Evolutionary conservation across 2,797 vertebrate genomes (phyloP), one percentile per base, ranked within the genome.

Genomic region (Oreortyx pictus): DNA sequence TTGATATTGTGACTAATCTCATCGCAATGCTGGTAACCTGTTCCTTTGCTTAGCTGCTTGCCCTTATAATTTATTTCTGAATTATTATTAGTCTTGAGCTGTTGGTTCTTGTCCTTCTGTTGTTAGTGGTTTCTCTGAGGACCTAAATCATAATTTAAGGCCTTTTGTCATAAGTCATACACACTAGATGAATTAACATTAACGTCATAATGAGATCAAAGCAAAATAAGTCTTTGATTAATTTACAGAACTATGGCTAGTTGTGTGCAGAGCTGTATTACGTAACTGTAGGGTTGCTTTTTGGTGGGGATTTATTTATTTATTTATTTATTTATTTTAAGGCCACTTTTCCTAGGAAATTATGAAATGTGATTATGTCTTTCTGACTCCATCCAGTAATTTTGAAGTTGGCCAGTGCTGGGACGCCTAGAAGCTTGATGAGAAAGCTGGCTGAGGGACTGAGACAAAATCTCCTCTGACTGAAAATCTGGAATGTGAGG

Each of bases 381-480:
- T 7, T 62, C 37, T 73, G 65, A 47, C 57, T 77, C 61, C 57
- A 71, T 22, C 35, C 85, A 37, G 29, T 56, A n/a, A 60, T 82
- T 89, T 47, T 64, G 68, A 82, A 80, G 44, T 37, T 87, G 72
- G 9, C 35, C 2, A 8, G 72, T 35, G 27, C n/a, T 41, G 52
- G 57, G 71, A 20, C 1, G 29, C 19, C 14, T 44, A 15, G 50
- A 67, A 82, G 44, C 73, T 64, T 86, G 65, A 5, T 57, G 49
- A 60, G 80, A 68, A 87, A 83, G 37, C 41, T 91, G 76, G 37
- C 68, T 91, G 87, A 80, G 29, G 44, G 24, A 10, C 33, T 27
- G 72, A 82, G 87, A 67, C 87, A 82, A 77, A 41, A 90, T 92
- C 75, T 89, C 4, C 43, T 72, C 57, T 90, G 66, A 44, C 47